These are phyloP conservation scores for Phaedon cochleariae DNA, from an alignment of 2,888 invertebrate genomes.

Conservation along the genomic window DNA sequence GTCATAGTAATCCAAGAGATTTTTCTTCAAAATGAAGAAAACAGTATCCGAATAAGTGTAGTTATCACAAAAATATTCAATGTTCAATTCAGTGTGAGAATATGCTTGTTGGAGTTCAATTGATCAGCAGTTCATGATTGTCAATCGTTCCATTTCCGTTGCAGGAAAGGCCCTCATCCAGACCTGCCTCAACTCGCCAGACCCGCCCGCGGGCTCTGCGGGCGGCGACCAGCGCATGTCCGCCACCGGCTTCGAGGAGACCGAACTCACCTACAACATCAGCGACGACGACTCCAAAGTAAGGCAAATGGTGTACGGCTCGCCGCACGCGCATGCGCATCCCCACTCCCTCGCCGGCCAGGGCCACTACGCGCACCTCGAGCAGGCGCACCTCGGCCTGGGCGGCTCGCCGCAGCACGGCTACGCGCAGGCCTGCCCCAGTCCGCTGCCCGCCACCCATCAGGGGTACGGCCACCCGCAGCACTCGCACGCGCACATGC, in stretches of 20 bases:
- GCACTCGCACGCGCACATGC: constrained; percentile 75
- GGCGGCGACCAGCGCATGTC: constrained; percentile 94
- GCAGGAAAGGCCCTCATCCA: constrained; percentile 97
- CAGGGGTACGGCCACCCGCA: constrained; percentile 70
- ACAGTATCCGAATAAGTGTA: no score
- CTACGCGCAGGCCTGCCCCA: constrained; percentile 74
- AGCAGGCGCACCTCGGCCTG: constrained; percentile 60
- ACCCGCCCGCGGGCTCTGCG: constrained; percentile 76
- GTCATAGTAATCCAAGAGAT: no score
- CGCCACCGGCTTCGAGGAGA: constrained; percentile 98
- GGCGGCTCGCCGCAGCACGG: constrained; percentile 63
- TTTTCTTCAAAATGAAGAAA: no score
- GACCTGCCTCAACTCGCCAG: constrained; percentile 97
- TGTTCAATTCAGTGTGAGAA: no score
- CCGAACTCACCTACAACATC: constrained; percentile 96
- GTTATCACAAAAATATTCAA: no score
- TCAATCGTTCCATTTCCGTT: constrained; percentile 15
- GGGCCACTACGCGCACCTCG: constrained; percentile 60
- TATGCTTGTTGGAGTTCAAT: no score
- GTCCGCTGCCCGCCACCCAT: constrained; percentile 75
- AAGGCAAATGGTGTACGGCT: constrained; percentile 91
- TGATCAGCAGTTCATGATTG: no score
- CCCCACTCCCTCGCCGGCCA: constrained; percentile 65
- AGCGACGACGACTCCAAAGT: constrained; percentile 96
- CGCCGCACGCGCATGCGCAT: constrained; percentile 72